Percentiles rank a stretch among this genome's conserved stretches.
phyloP scores from a whole-genome alignment of 2,797 vertebrate species.

The Channa striata region DNA sequence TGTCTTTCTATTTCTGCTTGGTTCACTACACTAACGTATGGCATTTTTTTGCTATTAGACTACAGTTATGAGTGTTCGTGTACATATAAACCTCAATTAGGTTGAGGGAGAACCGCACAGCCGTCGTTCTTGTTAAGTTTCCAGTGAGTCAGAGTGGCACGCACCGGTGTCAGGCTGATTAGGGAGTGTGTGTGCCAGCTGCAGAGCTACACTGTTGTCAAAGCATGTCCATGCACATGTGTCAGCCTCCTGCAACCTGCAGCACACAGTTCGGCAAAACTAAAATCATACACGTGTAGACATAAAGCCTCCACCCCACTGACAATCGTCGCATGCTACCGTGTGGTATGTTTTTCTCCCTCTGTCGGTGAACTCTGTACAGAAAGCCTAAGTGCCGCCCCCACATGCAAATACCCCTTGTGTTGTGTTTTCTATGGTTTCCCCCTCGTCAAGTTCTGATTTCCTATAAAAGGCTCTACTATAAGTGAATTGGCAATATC shows the following conservation, averaged over 20 bases:
- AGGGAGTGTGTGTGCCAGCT: slow-evolving; percentile 35
- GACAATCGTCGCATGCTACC: slow-evolving; percentile 34
- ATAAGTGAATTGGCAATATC: slow-evolving; percentile 78
- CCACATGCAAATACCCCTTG: slow-evolving; percentile 76
- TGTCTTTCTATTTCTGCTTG: slow-evolving; percentile 56
- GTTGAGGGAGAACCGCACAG: slow-evolving; percentile 31
- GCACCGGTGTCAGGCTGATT: slow-evolving; percentile 4
- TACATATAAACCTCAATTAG: slow-evolving; percentile 17
- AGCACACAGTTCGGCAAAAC: background rate
- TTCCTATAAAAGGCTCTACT: slow-evolving; percentile 84
- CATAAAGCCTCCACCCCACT: slow-evolving; percentile 12
- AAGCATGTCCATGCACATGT: background rate
- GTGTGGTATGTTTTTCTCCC: slow-evolving; percentile 59
- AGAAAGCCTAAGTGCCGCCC: slow-evolving; percentile 60
- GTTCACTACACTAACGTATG: slow-evolving; percentile 43
- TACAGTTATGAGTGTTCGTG: slow-evolving; percentile 48
- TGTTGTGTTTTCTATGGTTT: slow-evolving; percentile 82
- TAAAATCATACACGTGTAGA: slow-evolving; percentile 2
- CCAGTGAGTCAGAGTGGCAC: slow-evolving; percentile 49
- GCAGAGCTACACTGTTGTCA: background rate
- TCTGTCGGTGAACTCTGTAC: slow-evolving; percentile 51
- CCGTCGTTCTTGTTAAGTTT: slow-evolving; percentile 37
- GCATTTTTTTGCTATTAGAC: slow-evolving; percentile 27
- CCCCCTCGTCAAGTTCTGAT: slow-evolving; percentile 77
- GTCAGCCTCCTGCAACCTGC: background rate